Evolutionary conservation across 2,113 vertebrate genomes (phyloP).

Genomic region (Phyllopteryx taeniolatus): DNA sequence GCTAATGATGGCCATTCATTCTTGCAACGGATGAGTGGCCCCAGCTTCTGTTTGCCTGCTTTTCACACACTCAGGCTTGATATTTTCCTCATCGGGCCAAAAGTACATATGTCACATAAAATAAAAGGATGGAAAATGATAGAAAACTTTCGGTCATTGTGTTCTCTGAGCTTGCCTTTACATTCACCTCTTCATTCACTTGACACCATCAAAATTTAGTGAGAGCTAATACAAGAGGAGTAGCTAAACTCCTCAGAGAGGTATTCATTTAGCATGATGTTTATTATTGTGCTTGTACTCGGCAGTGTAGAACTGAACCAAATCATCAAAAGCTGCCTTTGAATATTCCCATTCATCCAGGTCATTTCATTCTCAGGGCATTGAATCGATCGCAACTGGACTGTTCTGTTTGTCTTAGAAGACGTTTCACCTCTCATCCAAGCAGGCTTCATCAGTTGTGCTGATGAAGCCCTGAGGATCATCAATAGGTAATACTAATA

Average conservation of each 20-base stretch:
- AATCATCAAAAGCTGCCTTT: too few relatives aligned
- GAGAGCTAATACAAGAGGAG: background rate
- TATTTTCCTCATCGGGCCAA: slow-evolving; percentile 38
- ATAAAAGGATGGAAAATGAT: slow-evolving; percentile 36
- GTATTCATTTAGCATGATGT: too few relatives aligned
- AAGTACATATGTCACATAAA: slow-evolving; percentile 22
- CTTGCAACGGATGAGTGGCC: slow-evolving; percentile 75
- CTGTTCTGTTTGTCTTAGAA: too few relatives aligned
- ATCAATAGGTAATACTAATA: too few relatives aligned
- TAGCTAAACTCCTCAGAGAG: background rate
- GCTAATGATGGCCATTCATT: slow-evolving; percentile 93
- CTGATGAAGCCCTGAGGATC: too few relatives aligned
- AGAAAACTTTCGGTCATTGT: slow-evolving; percentile 28
- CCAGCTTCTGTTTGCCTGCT: slow-evolving; percentile 62
- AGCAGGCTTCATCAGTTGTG: too few relatives aligned
- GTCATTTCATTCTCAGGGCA: too few relatives aligned
- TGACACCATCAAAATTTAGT: background rate
- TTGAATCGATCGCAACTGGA: too few relatives aligned
- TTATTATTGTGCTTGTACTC: too few relatives aligned
- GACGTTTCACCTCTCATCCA: too few relatives aligned
- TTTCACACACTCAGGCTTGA: slow-evolving; percentile 49
- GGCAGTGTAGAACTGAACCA: too few relatives aligned
- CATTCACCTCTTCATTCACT: background rate
- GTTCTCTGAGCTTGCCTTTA: slow-evolving; percentile 6
- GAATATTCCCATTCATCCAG: too few relatives aligned